A percentile compares a stretch with the other conserved stretches of the same genome.
phyloP scores from a whole-genome alignment of 2,113 vertebrate genomes.

The Rattus norvegicus region GRCr8 NC_086020.1:235221001-235221500 shows the following conservation, averaged over 20 bases:
- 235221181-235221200: neutral
- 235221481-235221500: neutral
- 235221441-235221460: neutral
- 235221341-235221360: too few relatives aligned
- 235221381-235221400: slow-evolving; percentile 5
- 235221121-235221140: neutral
- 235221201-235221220: neutral
- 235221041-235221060: neutral
- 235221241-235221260: neutral
- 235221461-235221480: neutral
- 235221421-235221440: slow-evolving; percentile 16
- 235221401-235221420: neutral
- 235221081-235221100: neutral
- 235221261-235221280: neutral
- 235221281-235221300: neutral
- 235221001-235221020: neutral
- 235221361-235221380: neutral
- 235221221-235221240: neutral
- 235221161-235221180: neutral
- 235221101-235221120: slow-evolving; percentile 13
- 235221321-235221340: neutral
- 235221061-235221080: neutral
- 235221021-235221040: neutral
- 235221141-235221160: neutral
- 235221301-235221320: neutral